A percentile compares a stretch with the other conserved stretches of the same genome.
These are phyloP conservation scores for Pelusios castaneus DNA, from an alignment of 2,113 vertebrate species.

Conservation along the genomic window DNA sequence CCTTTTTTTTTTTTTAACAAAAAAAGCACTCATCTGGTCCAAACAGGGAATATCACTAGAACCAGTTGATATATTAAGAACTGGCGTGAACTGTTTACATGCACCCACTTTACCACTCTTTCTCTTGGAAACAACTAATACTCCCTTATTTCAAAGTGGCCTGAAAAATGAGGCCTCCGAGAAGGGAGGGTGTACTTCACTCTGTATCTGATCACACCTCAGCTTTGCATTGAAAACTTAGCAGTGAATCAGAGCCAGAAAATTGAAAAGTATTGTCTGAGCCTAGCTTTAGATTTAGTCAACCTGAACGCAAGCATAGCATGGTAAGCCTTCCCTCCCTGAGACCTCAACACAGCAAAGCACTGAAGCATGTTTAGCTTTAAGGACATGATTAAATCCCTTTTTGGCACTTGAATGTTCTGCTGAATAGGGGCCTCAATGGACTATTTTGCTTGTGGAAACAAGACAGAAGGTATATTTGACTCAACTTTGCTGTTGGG, in stretches of 20 bases:
- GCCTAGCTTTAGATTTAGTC: not conserved
- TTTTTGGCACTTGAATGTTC: not conserved
- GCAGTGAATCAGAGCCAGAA: not conserved
- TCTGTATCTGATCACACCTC: not conserved
- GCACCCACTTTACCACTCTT: not conserved
- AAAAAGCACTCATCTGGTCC: too few species aligned
- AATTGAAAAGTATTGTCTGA: not conserved
- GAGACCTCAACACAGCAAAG: not conserved
- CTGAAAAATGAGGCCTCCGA: not conserved
- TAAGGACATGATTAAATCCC: not conserved
- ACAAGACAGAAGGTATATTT: not conserved
- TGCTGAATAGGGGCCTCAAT: not conserved
- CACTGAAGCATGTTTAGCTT: not conserved
- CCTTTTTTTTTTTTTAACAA: too few species aligned
- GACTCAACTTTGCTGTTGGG: not conserved
- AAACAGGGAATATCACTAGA: not conserved
- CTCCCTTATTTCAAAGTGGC: not conserved
- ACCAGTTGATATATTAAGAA: not conserved
- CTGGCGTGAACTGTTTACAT: not conserved
- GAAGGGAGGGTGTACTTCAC: not conserved
- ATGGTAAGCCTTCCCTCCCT: not conserved
- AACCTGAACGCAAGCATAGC: constrained; percentile 41
- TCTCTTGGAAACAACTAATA: not conserved
- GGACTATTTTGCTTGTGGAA: not conserved
- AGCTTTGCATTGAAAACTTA: not conserved